Evolutionary conservation across 2,113 vertebrate species (phyloP).

Genomic region (Halichoeres trimaculatus): DNA sequence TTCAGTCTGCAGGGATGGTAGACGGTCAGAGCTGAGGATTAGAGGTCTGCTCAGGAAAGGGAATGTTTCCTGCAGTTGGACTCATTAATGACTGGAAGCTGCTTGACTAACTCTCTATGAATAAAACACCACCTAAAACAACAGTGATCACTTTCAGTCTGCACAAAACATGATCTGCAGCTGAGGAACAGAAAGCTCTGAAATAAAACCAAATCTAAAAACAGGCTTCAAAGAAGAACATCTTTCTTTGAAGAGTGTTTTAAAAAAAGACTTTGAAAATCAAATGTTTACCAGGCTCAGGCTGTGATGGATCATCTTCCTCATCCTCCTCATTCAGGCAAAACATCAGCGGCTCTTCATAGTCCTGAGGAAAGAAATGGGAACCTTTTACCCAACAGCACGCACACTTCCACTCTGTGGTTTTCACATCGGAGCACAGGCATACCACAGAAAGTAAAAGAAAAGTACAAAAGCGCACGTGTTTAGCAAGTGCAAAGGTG

Average conservation of each 20-base stretch:
- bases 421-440: conserved; percentile 27
- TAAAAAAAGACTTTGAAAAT: conserved; percentile 13
- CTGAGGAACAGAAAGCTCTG: conserved; percentile 22
- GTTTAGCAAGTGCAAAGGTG: conserved; percentile 36
- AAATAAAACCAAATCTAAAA: conserved; percentile 33
- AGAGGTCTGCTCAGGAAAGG: conserved; percentile 52
- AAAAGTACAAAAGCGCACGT: conserved; percentile 56
- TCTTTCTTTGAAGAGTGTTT: background rate
- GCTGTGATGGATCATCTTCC: conserved; percentile 52
- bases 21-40: conserved; percentile 31
- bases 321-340: conserved; percentile 71
- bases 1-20: conserved; percentile 35
- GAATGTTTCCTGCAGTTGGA: conserved; percentile 64
- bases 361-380: conserved; percentile 62
- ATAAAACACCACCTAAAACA: conserved; percentile 55
- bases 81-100: conserved; percentile 43
- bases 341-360: conserved; percentile 75
- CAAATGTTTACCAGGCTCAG: conserved; percentile 62
- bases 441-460: background rate
- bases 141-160: conserved; percentile 45
- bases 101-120: conserved; percentile 45
- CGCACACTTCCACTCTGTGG: conserved; percentile 3
- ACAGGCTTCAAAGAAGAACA: conserved; percentile 22
- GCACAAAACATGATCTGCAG: background rate
- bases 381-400: conserved; percentile 36